phyloP scores from a whole-genome alignment of 2,797 vertebrate genomes.

The Bryconaethiops microstoma region DNA sequence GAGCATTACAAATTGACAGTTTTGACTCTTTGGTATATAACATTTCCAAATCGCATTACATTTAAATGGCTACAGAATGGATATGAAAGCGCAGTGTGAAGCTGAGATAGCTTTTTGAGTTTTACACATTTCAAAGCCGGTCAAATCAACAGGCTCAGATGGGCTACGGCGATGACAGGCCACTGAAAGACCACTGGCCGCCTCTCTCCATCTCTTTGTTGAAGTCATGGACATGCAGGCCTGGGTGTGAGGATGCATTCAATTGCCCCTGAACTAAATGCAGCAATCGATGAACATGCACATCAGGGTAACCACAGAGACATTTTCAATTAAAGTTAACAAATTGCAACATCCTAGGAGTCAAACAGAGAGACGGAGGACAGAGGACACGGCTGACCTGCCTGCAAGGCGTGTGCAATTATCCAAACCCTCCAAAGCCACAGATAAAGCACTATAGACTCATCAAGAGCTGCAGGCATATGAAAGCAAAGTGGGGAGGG shows the following conservation, averaged over 20 bases:
- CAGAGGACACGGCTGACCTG: conserved; percentile 21
- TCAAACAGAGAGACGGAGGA: not conserved
- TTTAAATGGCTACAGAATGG: not conserved
- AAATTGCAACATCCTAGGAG: conserved; percentile 65
- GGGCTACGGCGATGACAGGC: not conserved
- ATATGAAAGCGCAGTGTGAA: not conserved
- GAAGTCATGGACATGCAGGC: conserved; percentile 58
- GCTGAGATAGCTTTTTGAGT: not conserved
- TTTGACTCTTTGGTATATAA: not conserved
- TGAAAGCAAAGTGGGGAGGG: conserved; percentile 7
- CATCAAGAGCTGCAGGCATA: not conserved
- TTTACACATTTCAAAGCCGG: not conserved
- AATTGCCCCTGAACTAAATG: conserved; percentile 71
- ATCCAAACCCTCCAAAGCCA: conserved; percentile 9
- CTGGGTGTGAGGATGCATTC: conserved; percentile 75
- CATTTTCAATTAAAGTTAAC: conserved; percentile 73
- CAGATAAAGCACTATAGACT: conserved; percentile 2
- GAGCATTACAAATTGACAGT: not conserved
- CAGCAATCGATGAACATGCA: conserved; percentile 69
- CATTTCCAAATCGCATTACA: not conserved
- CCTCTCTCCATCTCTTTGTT: conserved; percentile 52
- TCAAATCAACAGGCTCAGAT: not conserved
- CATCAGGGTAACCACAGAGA: conserved; percentile 56
- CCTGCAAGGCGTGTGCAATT: not conserved
- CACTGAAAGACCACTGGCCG: conserved; percentile 4